These are phyloP conservation scores for Chaetogeoica ovagalla DNA, from an alignment of 2,888 invertebrate genomes.

Conservation along the genomic window DNA sequence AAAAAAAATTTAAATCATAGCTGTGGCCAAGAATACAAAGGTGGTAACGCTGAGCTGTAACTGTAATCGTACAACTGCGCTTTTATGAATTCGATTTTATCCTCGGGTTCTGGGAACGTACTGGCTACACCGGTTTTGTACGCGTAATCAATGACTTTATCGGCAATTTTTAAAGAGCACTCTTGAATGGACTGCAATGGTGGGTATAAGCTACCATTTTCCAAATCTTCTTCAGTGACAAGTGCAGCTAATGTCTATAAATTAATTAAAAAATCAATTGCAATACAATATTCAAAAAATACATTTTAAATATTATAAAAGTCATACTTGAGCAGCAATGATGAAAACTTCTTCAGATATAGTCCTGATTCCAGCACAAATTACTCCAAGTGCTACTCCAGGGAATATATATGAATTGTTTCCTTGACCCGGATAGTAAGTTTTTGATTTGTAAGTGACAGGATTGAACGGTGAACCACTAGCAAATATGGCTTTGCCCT, in stretches of 20 bases:
- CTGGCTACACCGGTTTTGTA: constrained; percentile 77
- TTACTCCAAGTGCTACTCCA: constrained; percentile 87
- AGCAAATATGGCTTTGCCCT: constrained; percentile 92
- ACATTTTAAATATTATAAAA: constrained; percentile 3
- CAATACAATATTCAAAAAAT: not conserved
- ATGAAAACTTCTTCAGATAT: constrained; percentile 92
- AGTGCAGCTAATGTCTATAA: constrained; percentile 75
- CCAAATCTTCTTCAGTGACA: constrained; percentile 79
- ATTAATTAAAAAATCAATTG: constrained; percentile 48
- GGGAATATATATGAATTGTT: constrained; percentile 99
- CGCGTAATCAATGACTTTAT: constrained; percentile 77
- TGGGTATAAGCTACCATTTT: constrained; percentile 87
- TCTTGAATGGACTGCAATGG: constrained; percentile 80
- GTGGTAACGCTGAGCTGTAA: constrained; percentile 69
- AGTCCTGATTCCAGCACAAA: constrained; percentile 84
- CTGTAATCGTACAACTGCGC: constrained; percentile 79
- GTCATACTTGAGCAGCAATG: constrained; percentile 79
- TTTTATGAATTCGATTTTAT: constrained; percentile 74
- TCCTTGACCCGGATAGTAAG: constrained; percentile 90
- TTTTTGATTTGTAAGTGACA: constrained; percentile 77
- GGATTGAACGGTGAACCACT: constrained; percentile 95
- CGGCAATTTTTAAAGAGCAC: constrained; percentile 86
- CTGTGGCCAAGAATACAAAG: constrained; percentile 68
- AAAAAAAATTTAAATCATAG: constrained; percentile 14
- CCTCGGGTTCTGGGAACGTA: constrained; percentile 75